Evolutionary conservation across 2,797 vertebrate species (phyloP), one percentile per base, ranked within the genome.

Genomic region (Acomys russatus): DNA sequence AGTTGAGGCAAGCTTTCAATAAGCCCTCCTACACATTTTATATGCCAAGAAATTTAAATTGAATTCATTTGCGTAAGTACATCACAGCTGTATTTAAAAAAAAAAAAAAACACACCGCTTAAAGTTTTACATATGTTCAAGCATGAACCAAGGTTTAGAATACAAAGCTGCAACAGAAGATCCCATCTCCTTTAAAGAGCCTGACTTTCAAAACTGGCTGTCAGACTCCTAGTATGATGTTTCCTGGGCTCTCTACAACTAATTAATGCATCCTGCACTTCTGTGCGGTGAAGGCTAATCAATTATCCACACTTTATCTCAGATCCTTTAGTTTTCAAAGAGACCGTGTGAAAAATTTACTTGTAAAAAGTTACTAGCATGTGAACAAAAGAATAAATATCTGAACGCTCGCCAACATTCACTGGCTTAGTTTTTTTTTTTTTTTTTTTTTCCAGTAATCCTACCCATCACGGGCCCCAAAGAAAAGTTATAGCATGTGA

Each of bases 51-150:
- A 88, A 97, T 88, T 95, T 92, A 87, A 97, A 95, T 0, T 70
- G 35, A 91, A 97, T 76, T 35, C 6, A 94, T 98, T 97, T 98
- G 97, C 96, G 98, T 98, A 98, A 98, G 98, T 90, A 98, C 96
- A 98, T 98, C 93, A 98, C 97, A 98, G 98, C 97, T 98, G 93
- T 96, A 98, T 98, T 98, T 96, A 96, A 96, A 97, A 98, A 98
- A 98, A 78, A 98, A 94, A n/a, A 44, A 44, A 44, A 44, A n/a
- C n/a, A n/a, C 44, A 44, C 3, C 44, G 44, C 44, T 44, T 97
- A 97, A 96, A 97, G 92, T 98, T 98, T 98, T 98, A 98, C 97
- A 97, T 97, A 98, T 98, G 97, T 97, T 98, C 98, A 96, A 97
- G 97, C 92, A 98, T 93, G 97, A 97, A 98, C 98, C 96, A 97